Evolutionary conservation across 2,888 invertebrate genomes (phyloP), one percentile per base, ranked within the genome.

Genomic region (Lottia scabra): DNA sequence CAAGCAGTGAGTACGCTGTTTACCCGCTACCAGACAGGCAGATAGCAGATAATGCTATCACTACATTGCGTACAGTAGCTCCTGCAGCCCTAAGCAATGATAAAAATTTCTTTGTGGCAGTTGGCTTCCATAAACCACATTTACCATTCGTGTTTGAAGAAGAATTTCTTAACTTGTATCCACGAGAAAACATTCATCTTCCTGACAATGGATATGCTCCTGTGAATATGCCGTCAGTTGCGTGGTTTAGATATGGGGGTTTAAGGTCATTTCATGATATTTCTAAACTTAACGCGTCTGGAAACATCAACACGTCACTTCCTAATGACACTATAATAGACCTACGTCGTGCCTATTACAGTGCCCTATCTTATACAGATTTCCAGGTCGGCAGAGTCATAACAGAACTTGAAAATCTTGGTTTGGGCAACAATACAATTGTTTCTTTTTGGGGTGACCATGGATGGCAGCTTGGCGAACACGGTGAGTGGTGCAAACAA

Each of bases 81-180:
- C 19, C 73, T 12, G 16, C 65, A 8, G 65, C 75, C 10, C 65
- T 67, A 13, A 65, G 62, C 4, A 70, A 63, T 2, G 67, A 73
- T 19, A 67, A 77, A 64, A 78, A 79, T 0, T 78, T 81, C 72
- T 81, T 81, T 56, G 46, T 81, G 27, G 81, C 81, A 13, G 78
- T 78, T 2, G 81, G 81, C 0, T 79, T 80, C 71, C 73, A 73
- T 43, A 79, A 77, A 67, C 80, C 80, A 6, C 80, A 81, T 63
- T 68, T 81, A 16, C 80, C 81, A 0, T 81, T 79, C 65, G 30
- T 76, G 13, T 80, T 74, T 48, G 80, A 80, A 6, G 69, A 67
- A 13, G 46, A 73, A 12, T 80, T 74, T 27, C 71, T 77, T 13
- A 44, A 70, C n/a, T 88, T 89, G 13, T 80, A 80, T 48, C 77